These are phyloP conservation scores for Cryptocheilus praepositus DNA, from an alignment of 2,888 invertebrate species.

Conservation along the genomic window DNA sequence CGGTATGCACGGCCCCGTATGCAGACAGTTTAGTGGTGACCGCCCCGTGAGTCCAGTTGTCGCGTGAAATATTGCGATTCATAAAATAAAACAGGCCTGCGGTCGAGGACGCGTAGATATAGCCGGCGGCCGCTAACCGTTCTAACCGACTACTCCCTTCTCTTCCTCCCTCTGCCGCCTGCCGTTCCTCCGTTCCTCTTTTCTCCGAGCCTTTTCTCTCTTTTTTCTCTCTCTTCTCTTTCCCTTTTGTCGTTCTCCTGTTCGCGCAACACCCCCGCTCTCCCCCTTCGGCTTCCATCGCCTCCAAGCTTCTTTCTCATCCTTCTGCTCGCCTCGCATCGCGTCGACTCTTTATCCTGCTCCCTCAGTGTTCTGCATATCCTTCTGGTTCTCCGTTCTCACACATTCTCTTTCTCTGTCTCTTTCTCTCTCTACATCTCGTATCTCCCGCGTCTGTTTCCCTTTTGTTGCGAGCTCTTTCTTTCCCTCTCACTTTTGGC, in stretches of 20 bases:
- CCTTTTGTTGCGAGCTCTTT: slow-evolving; percentile 27
- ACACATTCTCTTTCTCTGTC: slow-evolving; percentile 11
- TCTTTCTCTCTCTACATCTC: slow-evolving; percentile 13
- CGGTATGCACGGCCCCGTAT: slow-evolving; percentile 67
- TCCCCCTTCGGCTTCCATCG: slow-evolving; percentile 40
- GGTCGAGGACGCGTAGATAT: slow-evolving; percentile 72
- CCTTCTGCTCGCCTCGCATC: slow-evolving; percentile 24
- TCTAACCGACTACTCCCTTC: slow-evolving; percentile 56
- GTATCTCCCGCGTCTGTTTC: slow-evolving; percentile 22
- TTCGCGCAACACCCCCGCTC: slow-evolving; percentile 30
- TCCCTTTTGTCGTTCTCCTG: slow-evolving; percentile 37
- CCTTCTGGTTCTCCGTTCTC: slow-evolving; percentile 15
- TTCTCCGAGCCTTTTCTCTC: slow-evolving; percentile 17
- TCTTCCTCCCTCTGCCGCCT: slow-evolving; percentile 38
- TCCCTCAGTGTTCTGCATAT: slow-evolving; percentile 5
- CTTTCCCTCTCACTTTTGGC: slow-evolving; percentile 38
- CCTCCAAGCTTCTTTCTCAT: slow-evolving; percentile 22
- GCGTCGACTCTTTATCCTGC: slow-evolving; percentile 25
- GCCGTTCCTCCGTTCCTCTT: slow-evolving; percentile 27
- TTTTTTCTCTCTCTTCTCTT: slow-evolving; percentile 29
- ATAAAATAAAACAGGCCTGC: slow-evolving; percentile 75
- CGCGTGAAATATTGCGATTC: slow-evolving; percentile 75
- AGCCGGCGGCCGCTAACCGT: slow-evolving; percentile 66
- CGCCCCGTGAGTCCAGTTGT: slow-evolving; percentile 73
- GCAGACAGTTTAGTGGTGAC: slow-evolving; percentile 73